These are phyloP conservation scores for Chaetodon trifascialis DNA, from an alignment of 2,113 vertebrate genomes.

Conservation along the genomic window DNA sequence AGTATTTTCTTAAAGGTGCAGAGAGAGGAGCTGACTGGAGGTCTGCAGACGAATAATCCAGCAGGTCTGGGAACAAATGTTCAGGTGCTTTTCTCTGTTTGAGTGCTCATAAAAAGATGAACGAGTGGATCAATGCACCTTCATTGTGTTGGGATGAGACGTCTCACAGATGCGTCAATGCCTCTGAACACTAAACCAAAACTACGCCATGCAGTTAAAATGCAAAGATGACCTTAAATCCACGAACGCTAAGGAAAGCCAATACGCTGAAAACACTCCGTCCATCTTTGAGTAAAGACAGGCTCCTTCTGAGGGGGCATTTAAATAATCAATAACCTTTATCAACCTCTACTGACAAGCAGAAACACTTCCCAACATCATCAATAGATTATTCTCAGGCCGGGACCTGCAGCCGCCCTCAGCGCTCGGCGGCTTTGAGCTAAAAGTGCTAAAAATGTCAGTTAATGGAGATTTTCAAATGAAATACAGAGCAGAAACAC, in stretches of 20 bases:
- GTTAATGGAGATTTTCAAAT: not conserved
- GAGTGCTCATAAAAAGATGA: not conserved
- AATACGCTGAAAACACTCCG: not conserved
- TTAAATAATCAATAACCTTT: constrained; percentile 13
- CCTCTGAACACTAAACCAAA: not conserved
- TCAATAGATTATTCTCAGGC: not conserved
- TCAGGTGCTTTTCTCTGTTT: not conserved
- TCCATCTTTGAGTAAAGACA: not conserved
- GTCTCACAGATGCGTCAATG: not conserved
- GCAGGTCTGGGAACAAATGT: too few relatives aligned
- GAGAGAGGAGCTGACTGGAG: too few relatives aligned
- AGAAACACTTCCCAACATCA: not conserved
- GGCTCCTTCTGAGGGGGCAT: not conserved
- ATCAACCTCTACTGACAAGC: not conserved
- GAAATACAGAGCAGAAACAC: not conserved
- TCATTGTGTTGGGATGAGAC: not conserved
- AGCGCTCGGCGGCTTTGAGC: not conserved
- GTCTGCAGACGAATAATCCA: too few relatives aligned
- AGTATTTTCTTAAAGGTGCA: not conserved
- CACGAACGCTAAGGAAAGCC: not conserved
- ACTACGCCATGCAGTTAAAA: not conserved
- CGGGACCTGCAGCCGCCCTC: not conserved
- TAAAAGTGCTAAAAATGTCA: not conserved
- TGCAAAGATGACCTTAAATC: not conserved
- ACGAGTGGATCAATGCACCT: too few relatives aligned